Base-by-base conservation (phyloP, 2,113 vertebrate genomes). In the Sinocyclocheilus anshuiensis region DNA sequence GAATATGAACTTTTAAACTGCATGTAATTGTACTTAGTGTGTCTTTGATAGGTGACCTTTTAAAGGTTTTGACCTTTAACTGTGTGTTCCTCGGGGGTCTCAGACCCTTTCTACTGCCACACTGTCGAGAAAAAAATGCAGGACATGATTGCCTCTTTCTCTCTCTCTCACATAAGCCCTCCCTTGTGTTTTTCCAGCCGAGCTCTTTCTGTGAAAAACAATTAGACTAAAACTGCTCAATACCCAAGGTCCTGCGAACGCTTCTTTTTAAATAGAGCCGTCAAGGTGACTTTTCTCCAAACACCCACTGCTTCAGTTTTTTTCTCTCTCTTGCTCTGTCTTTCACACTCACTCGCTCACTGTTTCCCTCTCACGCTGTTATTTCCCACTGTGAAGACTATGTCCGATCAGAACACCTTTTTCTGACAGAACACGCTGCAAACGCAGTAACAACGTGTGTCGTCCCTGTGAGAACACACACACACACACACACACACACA, bases 261-360 rank as follows among this genome's bases (percentile, higher is more conserved):
- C 77, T 78, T 65, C 77, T 63, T 86, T 86, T 89, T 79, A 83
- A 83, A 82, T 74, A 82, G 79, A 77, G 65, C 57, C 61, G 42
- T 86, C 87, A 90, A 90, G 85, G 85, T 89, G 86, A 89, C 88
- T 86, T 77, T 77, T 61, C 83, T 61, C 36, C 79, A 86, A 75
- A 88, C 86, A 87, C 83, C 83, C 83, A 75, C 83, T 75, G 61
- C 53, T 61, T 74, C 69, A 67, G 85, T 67, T 81, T 81, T 33
- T 55, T 20, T 39, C n/a, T 53, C 67, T 76, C 76, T 55, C 42
- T 36, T n/a, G 22, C 33, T 16, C 71, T n/a, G 42, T 53, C 75
- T 26, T 36, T 57, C 45, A 57, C 72, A 86, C 36, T 79, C 53
- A 80, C 71, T 77, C 69, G 15, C 45, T 26, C 39, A 53, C 63